Conservation (phyloP, 2,113 vertebrate genomes). For the Strix aluco region DNA sequence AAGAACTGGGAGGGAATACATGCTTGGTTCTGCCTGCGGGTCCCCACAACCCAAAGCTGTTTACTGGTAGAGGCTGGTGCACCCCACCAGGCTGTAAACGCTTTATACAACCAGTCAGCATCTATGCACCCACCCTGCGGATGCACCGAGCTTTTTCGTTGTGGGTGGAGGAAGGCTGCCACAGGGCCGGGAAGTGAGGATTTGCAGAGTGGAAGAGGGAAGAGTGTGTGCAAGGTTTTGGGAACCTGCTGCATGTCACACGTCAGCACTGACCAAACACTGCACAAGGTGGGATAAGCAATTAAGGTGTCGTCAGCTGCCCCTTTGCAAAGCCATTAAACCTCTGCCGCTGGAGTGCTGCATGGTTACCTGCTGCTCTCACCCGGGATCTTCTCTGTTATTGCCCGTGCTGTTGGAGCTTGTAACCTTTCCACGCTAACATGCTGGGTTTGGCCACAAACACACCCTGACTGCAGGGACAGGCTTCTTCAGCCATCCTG, state of each 20-base stretch:
- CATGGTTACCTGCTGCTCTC: background rate
- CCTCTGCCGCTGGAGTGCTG: background rate
- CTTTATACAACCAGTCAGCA: too few species aligned
- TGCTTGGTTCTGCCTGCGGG: accelerated
- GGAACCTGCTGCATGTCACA: background rate
- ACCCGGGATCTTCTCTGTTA: background rate
- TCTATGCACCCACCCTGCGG: accelerated
- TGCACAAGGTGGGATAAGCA: accelerated
- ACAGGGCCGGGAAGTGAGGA: accelerated
- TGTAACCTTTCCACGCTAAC: too few species aligned
- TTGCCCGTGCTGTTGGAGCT: background rate
- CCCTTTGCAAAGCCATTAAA: background rate
- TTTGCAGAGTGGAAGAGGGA: background rate
- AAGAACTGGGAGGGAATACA: background rate
- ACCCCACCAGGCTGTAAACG: accelerated
- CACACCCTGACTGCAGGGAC: too few species aligned
- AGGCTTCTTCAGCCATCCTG: background rate
- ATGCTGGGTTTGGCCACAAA: background rate
- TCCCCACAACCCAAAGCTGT: too few species aligned
- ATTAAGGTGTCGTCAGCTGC: too few species aligned
- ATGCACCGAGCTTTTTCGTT: background rate
- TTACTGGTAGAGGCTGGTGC: background rate
- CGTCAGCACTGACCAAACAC: accelerated
- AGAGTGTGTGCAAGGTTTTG: background rate
- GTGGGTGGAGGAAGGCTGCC: background rate